Evolutionary conservation across 2,888 invertebrate species (phyloP).

Genomic region (Polydesmus complanatus): DNA sequence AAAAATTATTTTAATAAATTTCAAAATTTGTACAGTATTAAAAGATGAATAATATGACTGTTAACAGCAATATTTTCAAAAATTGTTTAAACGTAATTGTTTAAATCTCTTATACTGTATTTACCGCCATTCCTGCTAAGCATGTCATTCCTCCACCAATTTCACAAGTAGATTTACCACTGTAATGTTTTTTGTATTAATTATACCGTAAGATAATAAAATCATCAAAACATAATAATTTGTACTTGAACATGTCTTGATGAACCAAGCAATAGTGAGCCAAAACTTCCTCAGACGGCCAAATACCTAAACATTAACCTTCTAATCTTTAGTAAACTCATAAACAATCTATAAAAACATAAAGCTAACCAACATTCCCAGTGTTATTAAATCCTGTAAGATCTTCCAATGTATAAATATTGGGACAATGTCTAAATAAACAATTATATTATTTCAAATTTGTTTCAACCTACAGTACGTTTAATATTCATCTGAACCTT

Average conservation of each 20-base stretch:
- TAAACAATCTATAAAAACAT: neutral
- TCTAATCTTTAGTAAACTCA: neutral
- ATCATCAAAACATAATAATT: neutral
- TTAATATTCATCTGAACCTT: neutral
- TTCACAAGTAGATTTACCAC: neutral
- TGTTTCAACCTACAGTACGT: neutral
- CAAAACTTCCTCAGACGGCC: neutral
- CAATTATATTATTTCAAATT: neutral
- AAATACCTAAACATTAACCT: neutral
- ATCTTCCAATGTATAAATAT: neutral
- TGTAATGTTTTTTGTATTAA: no score
- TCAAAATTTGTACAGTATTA: neutral
- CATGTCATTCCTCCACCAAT: neutral
- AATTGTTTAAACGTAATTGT: neutral
- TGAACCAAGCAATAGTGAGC: neutral
- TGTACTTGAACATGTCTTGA: neutral
- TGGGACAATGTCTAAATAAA: neutral
- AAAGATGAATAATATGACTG: no score
- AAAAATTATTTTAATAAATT: neutral
- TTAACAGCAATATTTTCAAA: no score
- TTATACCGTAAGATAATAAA: neutral
- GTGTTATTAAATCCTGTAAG: neutral
- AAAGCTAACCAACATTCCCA: neutral
- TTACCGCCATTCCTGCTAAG: neutral
- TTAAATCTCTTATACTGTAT: neutral